phyloP scores from a whole-genome alignment of 2,888 invertebrate genomes.

The Synergus gifuensis region DNA sequence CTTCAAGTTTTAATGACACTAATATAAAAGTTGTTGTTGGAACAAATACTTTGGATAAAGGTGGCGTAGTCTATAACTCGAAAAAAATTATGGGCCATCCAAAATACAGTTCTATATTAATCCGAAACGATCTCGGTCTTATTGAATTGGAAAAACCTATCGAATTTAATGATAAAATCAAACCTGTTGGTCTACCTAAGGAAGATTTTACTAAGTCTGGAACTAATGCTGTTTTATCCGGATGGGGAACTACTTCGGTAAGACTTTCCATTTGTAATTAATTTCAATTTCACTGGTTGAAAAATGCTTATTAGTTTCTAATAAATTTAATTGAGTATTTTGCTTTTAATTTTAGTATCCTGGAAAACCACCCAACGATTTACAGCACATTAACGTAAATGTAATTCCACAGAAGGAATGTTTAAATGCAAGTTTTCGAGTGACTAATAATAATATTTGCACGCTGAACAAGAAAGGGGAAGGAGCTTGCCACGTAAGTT shows the following conservation, averaged over 20 bases:
- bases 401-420: conserved; percentile 78
- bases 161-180: conserved; percentile 67
- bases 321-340: conserved; percentile 10
- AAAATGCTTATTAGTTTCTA: neutral
- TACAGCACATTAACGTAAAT: conserved; percentile 80
- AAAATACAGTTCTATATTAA: conserved; percentile 66
- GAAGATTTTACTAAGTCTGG: conserved; percentile 68
- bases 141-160: conserved; percentile 69
- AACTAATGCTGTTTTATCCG: conserved; percentile 71
- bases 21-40: conserved; percentile 69
- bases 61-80: conserved; percentile 68
- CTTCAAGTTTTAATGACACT: conserved; percentile 67
- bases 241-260: conserved; percentile 74
- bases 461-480: conserved; percentile 81
- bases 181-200: conserved; percentile 65
- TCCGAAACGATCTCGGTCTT: conserved; percentile 73
- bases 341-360: conserved; percentile 78
- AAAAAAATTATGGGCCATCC: conserved; percentile 63
- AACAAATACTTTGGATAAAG: conserved; percentile 69
- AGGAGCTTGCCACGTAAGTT: conserved; percentile 83
- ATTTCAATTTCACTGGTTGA: neutral
- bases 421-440: conserved; percentile 76
- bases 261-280: conserved; percentile 45
- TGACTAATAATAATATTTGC: conserved; percentile 80
- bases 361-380: conserved; percentile 79